Conservation (phyloP, 53 echinoderm and acorn worm genomes). For the Crossaster papposus region DNA sequence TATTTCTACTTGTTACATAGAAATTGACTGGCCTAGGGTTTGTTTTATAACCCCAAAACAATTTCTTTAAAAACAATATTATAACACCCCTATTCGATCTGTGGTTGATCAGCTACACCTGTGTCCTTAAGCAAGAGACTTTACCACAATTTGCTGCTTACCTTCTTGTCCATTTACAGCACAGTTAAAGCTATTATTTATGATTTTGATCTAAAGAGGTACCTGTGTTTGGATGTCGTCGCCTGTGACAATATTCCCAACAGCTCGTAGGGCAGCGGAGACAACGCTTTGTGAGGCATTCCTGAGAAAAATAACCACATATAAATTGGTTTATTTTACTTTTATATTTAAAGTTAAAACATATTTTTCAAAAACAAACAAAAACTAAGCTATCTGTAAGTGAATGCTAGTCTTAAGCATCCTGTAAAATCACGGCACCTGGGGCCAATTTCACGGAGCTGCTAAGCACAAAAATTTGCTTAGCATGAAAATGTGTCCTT, state of each 20-base stretch:
- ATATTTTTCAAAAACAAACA: neutral
- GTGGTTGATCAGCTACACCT: no score
- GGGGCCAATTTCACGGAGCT: no score
- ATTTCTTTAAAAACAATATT: no score
- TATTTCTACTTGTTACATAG: no score
- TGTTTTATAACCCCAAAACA: no score
- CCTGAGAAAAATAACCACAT: constrained; percentile 57
- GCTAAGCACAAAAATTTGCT: no score
- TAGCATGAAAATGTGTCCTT: no score
- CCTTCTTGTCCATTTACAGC: neutral
- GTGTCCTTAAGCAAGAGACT: neutral
- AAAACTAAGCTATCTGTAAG: no score
- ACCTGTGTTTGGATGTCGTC: constrained; percentile 99
- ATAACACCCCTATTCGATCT: no score
- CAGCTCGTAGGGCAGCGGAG: constrained; percentile 94
- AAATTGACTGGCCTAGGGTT: no score
- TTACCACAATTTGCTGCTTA: neutral
- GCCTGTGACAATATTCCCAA: constrained; percentile 96
- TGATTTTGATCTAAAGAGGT: neutral
- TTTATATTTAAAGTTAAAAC: neutral
- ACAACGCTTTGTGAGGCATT: constrained; percentile 95
- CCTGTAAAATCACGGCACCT: no score
- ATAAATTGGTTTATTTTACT: neutral
- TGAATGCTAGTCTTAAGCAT: no score
- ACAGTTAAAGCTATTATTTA: neutral